These are phyloP conservation scores for Lasioglossum figueresi DNA, from an alignment of 2,888 invertebrate genomes.

Conservation along the genomic window DNA sequence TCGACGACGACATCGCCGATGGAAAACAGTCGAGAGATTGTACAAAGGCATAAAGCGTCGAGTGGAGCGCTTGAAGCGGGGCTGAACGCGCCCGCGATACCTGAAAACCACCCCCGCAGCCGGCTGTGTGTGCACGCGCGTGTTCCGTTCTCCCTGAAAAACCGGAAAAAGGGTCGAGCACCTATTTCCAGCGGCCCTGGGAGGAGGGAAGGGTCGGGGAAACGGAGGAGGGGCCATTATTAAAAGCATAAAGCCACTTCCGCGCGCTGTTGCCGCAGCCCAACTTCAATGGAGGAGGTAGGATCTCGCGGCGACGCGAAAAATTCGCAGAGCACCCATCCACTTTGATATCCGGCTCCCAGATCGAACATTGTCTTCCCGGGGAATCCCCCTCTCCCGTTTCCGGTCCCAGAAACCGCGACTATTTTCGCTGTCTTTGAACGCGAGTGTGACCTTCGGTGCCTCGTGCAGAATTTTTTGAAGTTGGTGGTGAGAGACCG, in stretches of 20 bases:
- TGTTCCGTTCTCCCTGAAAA: constrained; percentile 47
- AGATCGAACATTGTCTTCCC: constrained; percentile 11
- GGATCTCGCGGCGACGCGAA: constrained; percentile 15
- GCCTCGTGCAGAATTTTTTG: not conserved
- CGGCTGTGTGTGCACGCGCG: constrained; percentile 34
- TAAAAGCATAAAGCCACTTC: constrained; percentile 71
- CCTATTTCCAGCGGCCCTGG: constrained; percentile 62
- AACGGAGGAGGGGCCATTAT: constrained; percentile 57
- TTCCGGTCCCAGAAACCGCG: not conserved
- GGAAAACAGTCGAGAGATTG: constrained; percentile 45
- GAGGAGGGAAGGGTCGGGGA: constrained; percentile 6
- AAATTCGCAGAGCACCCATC: not conserved
- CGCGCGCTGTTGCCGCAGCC: constrained; percentile 47
- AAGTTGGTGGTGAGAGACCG: not conserved
- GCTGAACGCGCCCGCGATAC: constrained; percentile 29
- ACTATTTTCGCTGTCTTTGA: not conserved
- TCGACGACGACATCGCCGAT: constrained; percentile 22
- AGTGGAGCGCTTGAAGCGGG: constrained; percentile 28
- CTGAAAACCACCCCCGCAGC: constrained; percentile 17
- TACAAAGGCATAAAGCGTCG: constrained; percentile 55
- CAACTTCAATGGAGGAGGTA: constrained; percentile 58
- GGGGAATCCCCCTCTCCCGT: not conserved
- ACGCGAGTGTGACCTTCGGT: not conserved
- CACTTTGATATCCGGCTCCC: not conserved
- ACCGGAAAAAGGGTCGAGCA: constrained; percentile 69